Percentiles rank a stretch among this genome's conserved stretches.
These are phyloP conservation scores for Microcebus lehilahytsara DNA, from an alignment of 2,113 vertebrate genomes.

Conservation along the genomic window DNA sequence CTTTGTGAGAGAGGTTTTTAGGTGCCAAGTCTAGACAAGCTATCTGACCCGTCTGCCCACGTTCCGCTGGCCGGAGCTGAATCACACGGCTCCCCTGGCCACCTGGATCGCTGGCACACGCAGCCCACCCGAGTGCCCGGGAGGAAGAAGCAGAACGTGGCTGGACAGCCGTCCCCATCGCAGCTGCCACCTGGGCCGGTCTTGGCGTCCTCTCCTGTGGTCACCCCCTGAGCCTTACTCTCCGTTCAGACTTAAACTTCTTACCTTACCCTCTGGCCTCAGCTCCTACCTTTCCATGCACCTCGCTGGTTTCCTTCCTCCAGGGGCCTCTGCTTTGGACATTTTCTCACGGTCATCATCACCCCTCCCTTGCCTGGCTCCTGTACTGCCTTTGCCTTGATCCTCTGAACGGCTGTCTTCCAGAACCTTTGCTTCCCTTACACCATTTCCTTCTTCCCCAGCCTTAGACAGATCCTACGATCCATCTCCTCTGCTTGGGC, in stretches of 20 bases:
- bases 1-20: not conserved
- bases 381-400: too few relatives aligned
- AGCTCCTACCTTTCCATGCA: not conserved
- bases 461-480: not conserved
- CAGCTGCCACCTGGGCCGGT: not conserved
- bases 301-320: not conserved
- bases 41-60: not conserved
- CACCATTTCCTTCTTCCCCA: not conserved
- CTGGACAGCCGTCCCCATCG: accelerated
- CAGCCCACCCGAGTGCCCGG: not conserved
- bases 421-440: not conserved
- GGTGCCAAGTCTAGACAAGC: not conserved
- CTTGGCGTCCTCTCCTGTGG: not conserved
- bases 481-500: not conserved
- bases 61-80: not conserved
- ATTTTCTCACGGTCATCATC: not conserved
- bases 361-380: not conserved
- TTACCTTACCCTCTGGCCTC: not conserved
- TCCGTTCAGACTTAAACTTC: not conserved
- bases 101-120: not conserved
- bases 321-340: not conserved
- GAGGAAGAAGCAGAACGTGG: not conserved
- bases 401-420: not conserved
- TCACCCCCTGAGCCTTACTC: not conserved
- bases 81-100: not conserved